These are phyloP conservation scores for Paratilapia polleni DNA, from an alignment of 2,113 vertebrate genomes.

Conservation along the genomic window DNA sequence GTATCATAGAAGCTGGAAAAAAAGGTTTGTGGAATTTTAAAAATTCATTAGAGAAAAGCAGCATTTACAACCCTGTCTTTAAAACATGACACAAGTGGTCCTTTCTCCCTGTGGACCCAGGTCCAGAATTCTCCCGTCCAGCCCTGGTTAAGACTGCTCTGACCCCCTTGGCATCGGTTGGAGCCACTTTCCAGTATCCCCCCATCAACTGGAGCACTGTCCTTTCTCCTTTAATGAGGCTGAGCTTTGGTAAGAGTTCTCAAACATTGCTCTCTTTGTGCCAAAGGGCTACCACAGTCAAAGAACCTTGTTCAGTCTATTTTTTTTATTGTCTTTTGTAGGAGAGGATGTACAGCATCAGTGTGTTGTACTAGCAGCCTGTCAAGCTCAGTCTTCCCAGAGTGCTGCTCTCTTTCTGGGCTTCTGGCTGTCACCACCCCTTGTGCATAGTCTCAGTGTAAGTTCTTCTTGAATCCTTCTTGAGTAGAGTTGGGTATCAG, in stretches of 20 bases:
- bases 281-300: rapidly evolving
- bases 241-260: constrained; percentile 86
- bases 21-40: constrained; percentile 82
- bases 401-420: constrained; percentile 89
- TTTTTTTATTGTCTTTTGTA: constrained; percentile 46
- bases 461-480: constrained; percentile 52
- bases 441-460: constrained; percentile 89
- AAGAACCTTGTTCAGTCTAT: rapidly evolving
- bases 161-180: constrained; percentile 82
- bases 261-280: rapidly evolving
- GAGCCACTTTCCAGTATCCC: constrained; percentile 88
- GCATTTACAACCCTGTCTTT: no score
- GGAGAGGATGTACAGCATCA: constrained; percentile 91
- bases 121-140: constrained; percentile 83
- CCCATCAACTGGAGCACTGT: constrained; percentile 92
- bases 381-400: constrained; percentile 90
- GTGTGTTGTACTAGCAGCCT: constrained; percentile 85
- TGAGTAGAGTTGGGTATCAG: background rate
- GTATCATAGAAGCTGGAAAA: constrained; percentile 87
- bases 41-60: background rate
- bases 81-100: background rate
- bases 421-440: constrained; percentile 88
- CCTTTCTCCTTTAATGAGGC: constrained; percentile 92
- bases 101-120: constrained; percentile 68
- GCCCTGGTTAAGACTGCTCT: constrained; percentile 83